These are phyloP conservation scores for Gymnothorax javanicus DNA, from an alignment of 2,797 vertebrate genomes.

Conservation along the genomic window DNA sequence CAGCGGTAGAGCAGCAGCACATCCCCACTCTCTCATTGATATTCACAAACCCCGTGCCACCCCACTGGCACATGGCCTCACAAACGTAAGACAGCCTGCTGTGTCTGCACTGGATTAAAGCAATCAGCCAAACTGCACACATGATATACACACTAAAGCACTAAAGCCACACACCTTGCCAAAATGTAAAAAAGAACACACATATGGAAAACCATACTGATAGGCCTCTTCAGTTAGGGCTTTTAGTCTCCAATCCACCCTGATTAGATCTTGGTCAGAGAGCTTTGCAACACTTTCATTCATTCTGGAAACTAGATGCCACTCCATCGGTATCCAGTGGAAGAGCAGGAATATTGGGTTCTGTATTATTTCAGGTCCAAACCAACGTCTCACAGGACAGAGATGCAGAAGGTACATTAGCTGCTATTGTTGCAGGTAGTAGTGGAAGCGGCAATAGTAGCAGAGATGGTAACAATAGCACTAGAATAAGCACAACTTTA, in stretches of 20 bases:
- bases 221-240: not conserved
- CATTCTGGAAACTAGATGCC: not conserved
- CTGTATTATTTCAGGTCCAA: not conserved
- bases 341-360: not conserved
- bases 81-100: not conserved
- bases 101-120: not conserved
- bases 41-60: not conserved
- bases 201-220: not conserved
- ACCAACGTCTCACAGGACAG: not conserved
- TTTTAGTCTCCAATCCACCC: too few relatives aligned
- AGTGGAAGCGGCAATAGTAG: not conserved
- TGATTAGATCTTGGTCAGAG: not conserved
- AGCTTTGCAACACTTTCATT: not conserved
- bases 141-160: not conserved
- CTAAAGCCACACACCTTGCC: not conserved
- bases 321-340: not conserved
- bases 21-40: not conserved
- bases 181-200: not conserved
- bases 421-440: not conserved
- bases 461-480: not conserved
- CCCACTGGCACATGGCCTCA: constrained; percentile 23
- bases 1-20: not conserved
- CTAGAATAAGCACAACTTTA: not conserved
- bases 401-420: not conserved
- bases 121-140: not conserved